Base-by-base conservation (phyloP, 1,140 invertebrate genomes). In the Daktulosphaira vitifoliae region DNA sequence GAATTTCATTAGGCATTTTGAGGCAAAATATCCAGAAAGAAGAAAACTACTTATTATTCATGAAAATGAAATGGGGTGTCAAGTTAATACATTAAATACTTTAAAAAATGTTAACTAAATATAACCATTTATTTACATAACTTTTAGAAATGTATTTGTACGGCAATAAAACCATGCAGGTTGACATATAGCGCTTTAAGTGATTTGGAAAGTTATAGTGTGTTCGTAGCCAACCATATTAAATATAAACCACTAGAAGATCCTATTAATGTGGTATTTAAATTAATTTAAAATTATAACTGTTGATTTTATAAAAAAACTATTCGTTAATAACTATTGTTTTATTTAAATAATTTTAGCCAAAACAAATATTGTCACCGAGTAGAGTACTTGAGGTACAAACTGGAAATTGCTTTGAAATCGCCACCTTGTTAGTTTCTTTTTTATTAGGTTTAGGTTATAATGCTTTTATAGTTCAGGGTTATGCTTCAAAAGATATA, bases 381-480 rank as follows among this genome's bases (percentile, higher is more conserved):
- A 82, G 83, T 16, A 86, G 84, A 15, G 76, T 87, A 4, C 71
- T 93, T 46, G 77, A 82, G 49, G 74, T 77, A 37, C 83, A 84
- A 69, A 82, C 76, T 46, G 91, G 86, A 2, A 90, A 92, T 71
- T 84, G 83, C 49, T 92, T 89, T 73, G 92, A 95, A 73, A 81
- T 85, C 68, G 84, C 88, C 3, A 89, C 84, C 2, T 76, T 90
- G 16, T 74, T 92, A 1, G 84, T 81, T 11, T 91, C 90, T 1
- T 78, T 92, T 68, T 77, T 96, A 23, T 79, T 90, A 50, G 90
- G 89, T 5, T 80, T 84, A 49, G 87, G 88, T 0, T 93, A 88
- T 74, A 85, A 93, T 71, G 90, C 91, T 0, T 89, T 88, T 73
- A 88, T 94, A 1, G 89, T 90, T 0, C 89, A 85, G 59, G 92